Evolutionary conservation across 2,888 invertebrate genomes (phyloP), one percentile per base, ranked within the genome.

Genomic region (Harpalus rufipes): DNA sequence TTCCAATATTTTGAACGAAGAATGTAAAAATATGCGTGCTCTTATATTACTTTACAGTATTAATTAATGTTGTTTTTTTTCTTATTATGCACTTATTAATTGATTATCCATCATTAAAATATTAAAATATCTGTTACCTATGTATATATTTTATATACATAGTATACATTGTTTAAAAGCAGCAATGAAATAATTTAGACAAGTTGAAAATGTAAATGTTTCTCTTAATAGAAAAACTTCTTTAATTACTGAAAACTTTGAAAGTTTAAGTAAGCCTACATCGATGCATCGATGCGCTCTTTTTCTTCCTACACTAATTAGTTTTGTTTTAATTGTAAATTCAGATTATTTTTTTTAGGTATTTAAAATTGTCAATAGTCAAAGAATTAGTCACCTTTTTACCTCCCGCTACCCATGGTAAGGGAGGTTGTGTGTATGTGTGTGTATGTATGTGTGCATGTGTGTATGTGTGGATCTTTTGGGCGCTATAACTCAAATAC

Each of bases 161-260:
- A 4, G 59, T 14, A 59, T 18, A 59, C 59, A n/a, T 58, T 58
- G 16, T 58, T n/a, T 8, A n/a, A 58, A 14, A 14, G 4, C 21
- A 21, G 21, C 21, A 21, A 21, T 21, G 16, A 58, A 58, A 61
- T 61, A 65, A 39, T 65, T 65, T 10, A 39, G 25, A 65, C 14
- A 74, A 74, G 41, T 74, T 44, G 2, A 74, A 0, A n/a, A 10
- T 41, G 8, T 63, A 63, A 44, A 12, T 74, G 44, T 74, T 74
- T 74, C 18, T 74, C 18, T 74, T 74, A 74, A 74, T 74, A 44
- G 72, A 74, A 74, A 74, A 74, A 74, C 41, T 74, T 74, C 72
- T 74, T 74, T 74, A 74, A 74, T 74, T 74, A 74, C 41, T 7
- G 8, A 44, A 74, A 74, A 74, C 72, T 74, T 74, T 74, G n/a